A percentile compares a stretch with the other conserved stretches of the same genome.
Evolutionary conservation across 2,888 invertebrate genomes (phyloP).

Genomic region (Petrolisthes cinctipes): DNA sequence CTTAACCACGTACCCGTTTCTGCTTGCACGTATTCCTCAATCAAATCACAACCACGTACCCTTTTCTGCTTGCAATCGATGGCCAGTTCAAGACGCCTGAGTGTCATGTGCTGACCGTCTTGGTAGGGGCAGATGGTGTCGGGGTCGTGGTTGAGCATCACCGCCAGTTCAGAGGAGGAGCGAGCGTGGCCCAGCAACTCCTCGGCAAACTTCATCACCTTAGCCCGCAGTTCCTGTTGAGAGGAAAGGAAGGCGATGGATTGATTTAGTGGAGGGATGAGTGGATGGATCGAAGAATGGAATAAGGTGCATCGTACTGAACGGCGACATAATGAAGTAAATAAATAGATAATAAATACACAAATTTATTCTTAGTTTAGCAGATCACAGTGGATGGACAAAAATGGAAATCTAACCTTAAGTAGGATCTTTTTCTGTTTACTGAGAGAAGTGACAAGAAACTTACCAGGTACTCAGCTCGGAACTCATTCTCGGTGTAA

Average conservation of each 20-base stretch:
- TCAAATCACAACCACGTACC: slow-evolving; percentile 67
- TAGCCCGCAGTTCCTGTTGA: slow-evolving; percentile 68
- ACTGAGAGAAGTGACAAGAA: too few species aligned
- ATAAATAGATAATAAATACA: neutral
- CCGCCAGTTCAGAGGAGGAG: slow-evolving; percentile 73
- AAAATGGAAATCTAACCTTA: neutral
- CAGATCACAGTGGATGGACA: neutral
- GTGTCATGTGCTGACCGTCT: slow-evolving; percentile 69
- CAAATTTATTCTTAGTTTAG: neutral
- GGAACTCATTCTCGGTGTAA: slow-evolving; percentile 74
- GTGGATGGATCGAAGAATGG: neutral
- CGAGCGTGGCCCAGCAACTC: slow-evolving; percentile 90
- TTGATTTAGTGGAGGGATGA: neutral
- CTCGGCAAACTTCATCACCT: slow-evolving; percentile 81
- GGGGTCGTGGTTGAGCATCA: slow-evolving; percentile 73
- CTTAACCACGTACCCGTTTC: too few species aligned
- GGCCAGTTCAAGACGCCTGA: slow-evolving; percentile 72
- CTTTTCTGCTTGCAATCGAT: slow-evolving; percentile 74
- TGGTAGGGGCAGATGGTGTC: slow-evolving; percentile 67
- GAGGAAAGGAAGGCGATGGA: neutral
- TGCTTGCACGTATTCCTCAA: too few species aligned
- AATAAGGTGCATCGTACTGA: too few species aligned
- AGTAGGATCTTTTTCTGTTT: neutral
- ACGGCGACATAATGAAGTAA: neutral
- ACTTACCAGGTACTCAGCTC: slow-evolving; percentile 71